Evolutionary conservation across 2,113 vertebrate species (phyloP).

Genomic region (Euleptes europaea): DNA sequence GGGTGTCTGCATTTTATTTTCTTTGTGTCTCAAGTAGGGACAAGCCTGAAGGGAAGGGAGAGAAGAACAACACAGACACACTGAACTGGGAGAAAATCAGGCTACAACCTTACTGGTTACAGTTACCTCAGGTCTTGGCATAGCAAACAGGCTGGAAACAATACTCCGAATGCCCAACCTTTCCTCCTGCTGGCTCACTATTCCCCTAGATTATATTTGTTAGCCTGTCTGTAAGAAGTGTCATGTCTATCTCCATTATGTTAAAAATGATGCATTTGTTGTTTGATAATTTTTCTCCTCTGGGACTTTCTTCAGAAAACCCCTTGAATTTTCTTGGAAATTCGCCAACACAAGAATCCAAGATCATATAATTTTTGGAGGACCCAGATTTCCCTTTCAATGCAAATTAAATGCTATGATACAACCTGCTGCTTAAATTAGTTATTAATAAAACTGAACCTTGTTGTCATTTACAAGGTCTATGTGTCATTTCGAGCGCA

Average conservation of each 20-base stretch:
- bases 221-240: neutral
- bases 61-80: no score
- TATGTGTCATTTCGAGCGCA: constrained; percentile 22
- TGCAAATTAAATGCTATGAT: neutral
- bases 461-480: constrained; percentile 4
- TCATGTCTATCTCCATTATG: neutral
- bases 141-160: no score
- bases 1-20: neutral
- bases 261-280: neutral
- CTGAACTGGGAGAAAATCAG: no score
- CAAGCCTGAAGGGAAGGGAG: no score
- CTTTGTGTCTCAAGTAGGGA: no score
- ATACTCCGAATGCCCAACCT: no score
- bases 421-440: constrained; percentile 1
- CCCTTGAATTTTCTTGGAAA: neutral
- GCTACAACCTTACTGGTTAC: no score
- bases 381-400: rapidly evolving
- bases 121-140: no score
- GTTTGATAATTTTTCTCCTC: neutral
- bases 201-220: neutral
- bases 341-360: neutral
- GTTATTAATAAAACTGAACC: constrained; percentile 21
- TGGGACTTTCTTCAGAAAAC: neutral
- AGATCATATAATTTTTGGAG: constrained; percentile 8
- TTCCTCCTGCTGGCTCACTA: neutral